Conservation (phyloP, 2,113 vertebrate species). For the Gopherus evgoodei region DNA sequence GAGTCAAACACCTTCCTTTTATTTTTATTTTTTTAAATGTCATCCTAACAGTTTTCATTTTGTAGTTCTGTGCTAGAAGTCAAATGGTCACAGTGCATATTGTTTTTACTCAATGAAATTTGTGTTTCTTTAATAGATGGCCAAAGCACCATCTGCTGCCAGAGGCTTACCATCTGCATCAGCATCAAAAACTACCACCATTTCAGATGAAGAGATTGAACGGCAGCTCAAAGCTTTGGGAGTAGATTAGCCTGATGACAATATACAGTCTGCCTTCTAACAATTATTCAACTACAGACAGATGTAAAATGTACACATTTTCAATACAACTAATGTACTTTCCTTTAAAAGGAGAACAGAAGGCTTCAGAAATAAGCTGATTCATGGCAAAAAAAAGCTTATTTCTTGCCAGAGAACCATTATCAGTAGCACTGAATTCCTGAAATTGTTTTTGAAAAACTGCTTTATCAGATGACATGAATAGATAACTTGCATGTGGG, state of each 20-base stretch:
- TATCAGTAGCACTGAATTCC: not conserved
- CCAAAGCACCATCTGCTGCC: constrained; percentile 92
- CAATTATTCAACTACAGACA: constrained; percentile 29
- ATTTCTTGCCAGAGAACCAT: constrained; percentile 67
- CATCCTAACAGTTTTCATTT: not conserved
- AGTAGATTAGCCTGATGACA: constrained; percentile 85
- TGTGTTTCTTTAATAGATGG: constrained; percentile 86
- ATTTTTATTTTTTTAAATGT: not conserved
- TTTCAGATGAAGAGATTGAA: constrained; percentile 98
- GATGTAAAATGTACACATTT: constrained; percentile 49
- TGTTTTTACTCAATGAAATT: constrained; percentile 8
- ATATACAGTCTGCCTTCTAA: constrained; percentile 26
- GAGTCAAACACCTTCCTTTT: not conserved
- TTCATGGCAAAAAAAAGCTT: constrained; percentile 44
- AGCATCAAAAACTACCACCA: constrained; percentile 84
- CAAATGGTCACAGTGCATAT: not conserved
- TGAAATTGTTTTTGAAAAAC: not conserved
- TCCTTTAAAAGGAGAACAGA: constrained; percentile 51
- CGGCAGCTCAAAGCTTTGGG: constrained; percentile 95
- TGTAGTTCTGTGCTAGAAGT: constrained; percentile 13
- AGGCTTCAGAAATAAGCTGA: constrained; percentile 54
- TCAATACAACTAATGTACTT: constrained; percentile 73
- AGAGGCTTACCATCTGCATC: constrained; percentile 87
- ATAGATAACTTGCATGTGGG: not conserved
- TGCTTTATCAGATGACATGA: not conserved